These are phyloP conservation scores for Deilephila elpenor DNA, from an alignment of 2,888 invertebrate genomes.

Conservation along the genomic window DNA sequence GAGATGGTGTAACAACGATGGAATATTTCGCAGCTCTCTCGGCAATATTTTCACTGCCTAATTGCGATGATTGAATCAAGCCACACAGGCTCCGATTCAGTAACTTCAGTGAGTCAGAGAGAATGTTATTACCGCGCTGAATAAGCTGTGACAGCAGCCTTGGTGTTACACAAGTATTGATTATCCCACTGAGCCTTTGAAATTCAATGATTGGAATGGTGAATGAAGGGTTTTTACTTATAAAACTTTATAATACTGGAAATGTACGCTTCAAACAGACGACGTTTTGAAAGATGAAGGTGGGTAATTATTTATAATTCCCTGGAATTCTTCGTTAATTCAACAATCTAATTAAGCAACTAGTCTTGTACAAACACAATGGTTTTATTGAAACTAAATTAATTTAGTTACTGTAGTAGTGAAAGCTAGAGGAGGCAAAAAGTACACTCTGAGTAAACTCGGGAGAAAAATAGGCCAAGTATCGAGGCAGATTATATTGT, in stretches of 20 bases:
- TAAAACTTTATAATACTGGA: too few species aligned
- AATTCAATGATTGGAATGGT: not conserved
- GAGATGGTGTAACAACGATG: constrained; percentile 22
- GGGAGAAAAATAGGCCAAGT: not conserved
- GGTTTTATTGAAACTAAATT: too few species aligned
- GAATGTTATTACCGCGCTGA: not conserved
- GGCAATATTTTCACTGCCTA: constrained; percentile 32
- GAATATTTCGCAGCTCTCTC: constrained; percentile 18
- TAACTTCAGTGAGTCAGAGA: not conserved
- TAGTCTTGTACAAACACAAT: too few species aligned
- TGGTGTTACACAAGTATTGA: not conserved
- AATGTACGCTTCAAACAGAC: too few species aligned
- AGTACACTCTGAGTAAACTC: too few species aligned
- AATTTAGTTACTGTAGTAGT: too few species aligned
- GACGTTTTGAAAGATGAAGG: too few species aligned
- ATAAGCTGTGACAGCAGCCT: not conserved
- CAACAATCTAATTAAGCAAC: too few species aligned
- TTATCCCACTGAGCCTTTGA: not conserved
- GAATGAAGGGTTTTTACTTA: too few species aligned
- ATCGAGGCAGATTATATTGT: not conserved
- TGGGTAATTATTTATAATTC: too few species aligned
- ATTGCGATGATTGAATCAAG: constrained; percentile 31
- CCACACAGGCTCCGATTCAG: constrained; percentile 22
- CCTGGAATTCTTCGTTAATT: too few species aligned
- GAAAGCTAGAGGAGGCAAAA: too few species aligned